Base-by-base conservation (phyloP, 2,888 invertebrate genomes). In the Tipula helvola region DNA sequence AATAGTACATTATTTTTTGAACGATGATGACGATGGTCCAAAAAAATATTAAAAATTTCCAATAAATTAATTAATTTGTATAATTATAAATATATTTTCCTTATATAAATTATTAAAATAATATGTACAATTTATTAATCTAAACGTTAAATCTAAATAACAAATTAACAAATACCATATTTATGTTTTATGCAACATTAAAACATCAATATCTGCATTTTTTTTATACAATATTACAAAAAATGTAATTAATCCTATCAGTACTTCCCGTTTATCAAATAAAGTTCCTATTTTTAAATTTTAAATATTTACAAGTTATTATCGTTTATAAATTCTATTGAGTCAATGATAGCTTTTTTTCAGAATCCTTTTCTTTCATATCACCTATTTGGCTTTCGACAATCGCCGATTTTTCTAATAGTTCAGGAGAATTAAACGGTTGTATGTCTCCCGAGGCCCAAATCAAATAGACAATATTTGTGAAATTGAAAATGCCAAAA, bases 381-480 rank as follows among this genome's bases (percentile, higher is more conserved):
- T 71, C 28, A 4, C 71, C 71, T 28, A 12, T 18, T 71, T 71
- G 71, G 28, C 71, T 71, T 71, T 71, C 71, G 28, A 71, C 28
- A 71, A 28, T 71, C 8, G 71, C 71, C 10, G 71, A 71, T 71
- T 71, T 71, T 28, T 71, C 71, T 12, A 12, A 7, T 71, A 28
- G 18, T 28, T 12, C 28, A 10, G 71, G 71, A 3, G 71, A 28
- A 10, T 71, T 71, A 28, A 71, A 71, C 28, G 71, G 28, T 44
- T 95, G 94, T 47, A 95, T 93, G 83, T 96, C 95, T 0, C 95
- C 96, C 88, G 95, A 94, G 0, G 95, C 96, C 90, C 94, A 95
- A 4, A 95, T 86, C 3, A 95, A 89, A 90, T 95, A 97, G 8
- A 96, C 89, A 0, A 95, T 52, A 89, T 96, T 96, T 1, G 96